These are phyloP conservation scores for Ypsolopha sequella DNA, from an alignment of 2,888 invertebrate species.

Conservation along the genomic window DNA sequence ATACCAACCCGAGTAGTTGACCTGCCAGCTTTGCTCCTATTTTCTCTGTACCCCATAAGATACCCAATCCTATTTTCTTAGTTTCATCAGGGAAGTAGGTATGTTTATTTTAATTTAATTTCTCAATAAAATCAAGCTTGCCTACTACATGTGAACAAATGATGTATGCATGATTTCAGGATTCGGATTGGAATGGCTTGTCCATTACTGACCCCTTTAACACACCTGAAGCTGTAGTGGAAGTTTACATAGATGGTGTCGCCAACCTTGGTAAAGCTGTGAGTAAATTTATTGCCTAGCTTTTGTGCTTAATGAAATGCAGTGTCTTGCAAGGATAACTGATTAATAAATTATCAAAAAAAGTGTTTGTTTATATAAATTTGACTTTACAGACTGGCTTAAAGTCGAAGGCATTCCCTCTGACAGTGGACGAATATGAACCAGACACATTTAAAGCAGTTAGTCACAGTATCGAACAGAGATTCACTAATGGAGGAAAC, in stretches of 20 bases:
- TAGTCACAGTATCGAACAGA: conserved; percentile 69
- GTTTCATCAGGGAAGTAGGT: no score
- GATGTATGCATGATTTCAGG: conserved; percentile 35
- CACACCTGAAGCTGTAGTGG: conserved; percentile 79
- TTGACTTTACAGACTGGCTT: conserved; percentile 32
- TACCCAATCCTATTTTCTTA: no score
- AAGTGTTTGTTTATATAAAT: background rate
- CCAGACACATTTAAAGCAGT: conserved; percentile 72
- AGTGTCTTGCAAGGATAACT: background rate
- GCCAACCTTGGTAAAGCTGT: conserved; percentile 55
- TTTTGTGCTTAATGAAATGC: no score
- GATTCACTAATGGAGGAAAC: conserved; percentile 71
- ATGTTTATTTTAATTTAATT: no score
- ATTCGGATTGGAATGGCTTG: conserved; percentile 78
- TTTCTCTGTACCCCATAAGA: no score
- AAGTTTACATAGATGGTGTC: conserved; percentile 78
- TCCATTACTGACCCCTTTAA: conserved; percentile 78
- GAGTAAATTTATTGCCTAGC: conserved; percentile 17
- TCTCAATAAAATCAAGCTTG: background rate
- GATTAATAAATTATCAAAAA: background rate
- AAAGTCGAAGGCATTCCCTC: conserved; percentile 67
- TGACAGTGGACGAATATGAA: conserved; percentile 74
- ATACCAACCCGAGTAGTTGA: no score
- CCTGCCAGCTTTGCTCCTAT: no score
- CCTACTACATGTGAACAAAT: background rate